Conservation (phyloP, 2,888 invertebrate genomes). For the Linhomoeus sp. region DNA sequence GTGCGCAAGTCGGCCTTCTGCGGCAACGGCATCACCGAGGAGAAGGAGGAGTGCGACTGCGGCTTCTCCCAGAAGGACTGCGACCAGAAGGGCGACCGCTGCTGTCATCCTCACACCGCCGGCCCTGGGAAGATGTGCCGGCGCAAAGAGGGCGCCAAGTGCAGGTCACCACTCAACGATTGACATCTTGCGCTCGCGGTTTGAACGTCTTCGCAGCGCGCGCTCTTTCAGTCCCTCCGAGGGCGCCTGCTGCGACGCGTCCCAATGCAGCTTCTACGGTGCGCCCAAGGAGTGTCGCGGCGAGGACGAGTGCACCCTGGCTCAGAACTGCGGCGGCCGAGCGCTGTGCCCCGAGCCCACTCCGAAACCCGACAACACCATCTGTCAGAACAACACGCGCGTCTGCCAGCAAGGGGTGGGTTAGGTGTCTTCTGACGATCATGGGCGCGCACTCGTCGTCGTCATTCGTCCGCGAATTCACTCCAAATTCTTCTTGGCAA, state of each 20-base stretch:
- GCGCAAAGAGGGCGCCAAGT: constrained; percentile 31
- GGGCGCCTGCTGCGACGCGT: constrained; percentile 77
- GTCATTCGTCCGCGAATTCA: no score
- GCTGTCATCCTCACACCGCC: constrained; percentile 53
- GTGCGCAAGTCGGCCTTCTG: constrained; percentile 90
- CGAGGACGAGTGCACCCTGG: constrained; percentile 77
- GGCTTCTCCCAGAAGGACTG: constrained; percentile 67
- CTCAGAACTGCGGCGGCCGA: constrained; percentile 47
- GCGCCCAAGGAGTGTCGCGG: constrained; percentile 60
- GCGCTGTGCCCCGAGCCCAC: constrained; percentile 68
- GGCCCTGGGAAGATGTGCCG: constrained; percentile 3
- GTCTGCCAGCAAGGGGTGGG: constrained; percentile 87
- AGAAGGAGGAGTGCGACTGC: constrained; percentile 94
- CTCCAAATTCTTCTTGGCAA: no score
- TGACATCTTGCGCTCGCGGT: no score
- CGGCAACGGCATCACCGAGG: constrained; percentile 95
- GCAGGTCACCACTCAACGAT: constrained; percentile 40
- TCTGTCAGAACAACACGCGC: constrained; percentile 82
- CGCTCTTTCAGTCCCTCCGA: constrained; percentile 60
- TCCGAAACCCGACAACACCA: constrained; percentile 68
- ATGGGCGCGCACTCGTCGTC: no score
- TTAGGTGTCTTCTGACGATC: no score
- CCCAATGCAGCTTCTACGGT: constrained; percentile 53
- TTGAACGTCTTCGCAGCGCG: no score
- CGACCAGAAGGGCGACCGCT: constrained; percentile 40